Percentiles rank a stretch among this genome's conserved stretches.
These are phyloP conservation scores for Meteorus colon DNA, from an alignment of 2,888 invertebrate genomes.

Conservation along the genomic window DNA sequence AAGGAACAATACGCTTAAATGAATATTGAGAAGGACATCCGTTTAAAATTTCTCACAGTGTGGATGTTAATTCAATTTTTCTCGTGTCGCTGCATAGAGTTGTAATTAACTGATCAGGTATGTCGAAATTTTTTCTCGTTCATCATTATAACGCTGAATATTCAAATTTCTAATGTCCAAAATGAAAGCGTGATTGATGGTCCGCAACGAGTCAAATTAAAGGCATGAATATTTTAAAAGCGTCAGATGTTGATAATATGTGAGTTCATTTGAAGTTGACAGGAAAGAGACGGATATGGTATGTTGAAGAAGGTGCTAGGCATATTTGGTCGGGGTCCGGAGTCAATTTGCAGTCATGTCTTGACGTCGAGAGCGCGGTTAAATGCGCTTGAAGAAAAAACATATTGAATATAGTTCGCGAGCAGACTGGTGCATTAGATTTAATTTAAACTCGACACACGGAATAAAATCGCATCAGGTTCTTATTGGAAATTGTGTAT, in stretches of 20 bases:
- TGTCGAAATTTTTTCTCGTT: not conserved
- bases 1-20: not conserved
- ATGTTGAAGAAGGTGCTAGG: conserved; percentile 40
- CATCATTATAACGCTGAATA: not conserved
- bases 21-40: not conserved
- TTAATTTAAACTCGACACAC: not conserved
- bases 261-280: conserved; percentile 26
- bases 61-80: not conserved
- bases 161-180: not conserved
- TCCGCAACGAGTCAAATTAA: conserved; percentile 32
- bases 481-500: not conserved
- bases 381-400: conserved; percentile 37
- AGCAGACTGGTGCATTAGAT: not conserved
- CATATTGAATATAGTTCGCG: conserved; percentile 34
- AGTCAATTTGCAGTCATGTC: conserved; percentile 52
- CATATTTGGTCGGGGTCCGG: conserved; percentile 53
- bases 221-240: conserved; percentile 42
- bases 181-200: conserved; percentile 15
- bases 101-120: not conserved
- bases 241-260: conserved; percentile 26
- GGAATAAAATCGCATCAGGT: conserved; percentile 5
- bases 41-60: not conserved
- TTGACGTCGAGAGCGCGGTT: conserved; percentile 46
- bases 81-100: not conserved
- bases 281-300: conserved; percentile 31